Conservation (phyloP, 2,113 vertebrate genomes). For the Channa maculata region DNA sequence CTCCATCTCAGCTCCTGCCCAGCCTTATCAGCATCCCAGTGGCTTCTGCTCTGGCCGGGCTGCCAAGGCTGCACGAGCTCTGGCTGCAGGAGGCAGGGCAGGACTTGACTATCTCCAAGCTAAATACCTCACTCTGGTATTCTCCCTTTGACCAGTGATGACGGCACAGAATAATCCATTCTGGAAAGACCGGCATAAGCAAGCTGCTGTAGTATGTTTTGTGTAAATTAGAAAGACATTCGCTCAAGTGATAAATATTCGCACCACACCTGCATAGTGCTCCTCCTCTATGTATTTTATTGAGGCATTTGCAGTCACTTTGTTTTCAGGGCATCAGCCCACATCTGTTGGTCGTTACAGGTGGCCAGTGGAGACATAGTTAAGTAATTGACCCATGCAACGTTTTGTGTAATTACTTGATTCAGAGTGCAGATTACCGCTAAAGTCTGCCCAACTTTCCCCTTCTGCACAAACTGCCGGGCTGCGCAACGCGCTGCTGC, state of each 20-base stretch:
- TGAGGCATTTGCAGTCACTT: conserved; percentile 18
- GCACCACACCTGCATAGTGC: conserved; percentile 10
- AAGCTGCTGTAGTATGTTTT: conserved; percentile 26
- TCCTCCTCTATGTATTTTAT: conserved; percentile 1
- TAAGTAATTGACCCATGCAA: not conserved
- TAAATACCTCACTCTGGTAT: conserved; percentile 40
- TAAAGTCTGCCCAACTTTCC: conserved; percentile 68
- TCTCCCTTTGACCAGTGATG: conserved; percentile 46
- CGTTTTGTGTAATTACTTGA: not conserved
- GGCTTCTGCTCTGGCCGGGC: conserved; percentile 52
- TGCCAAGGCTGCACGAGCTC: conserved; percentile 53
- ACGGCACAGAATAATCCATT: conserved; percentile 30
- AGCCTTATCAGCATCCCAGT: conserved; percentile 68
- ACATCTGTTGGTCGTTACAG: conserved; percentile 44
- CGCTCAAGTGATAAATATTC: conserved; percentile 10
- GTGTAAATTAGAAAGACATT: conserved; percentile 20
- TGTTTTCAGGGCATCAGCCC: conserved; percentile 30
- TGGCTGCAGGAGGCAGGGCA: conserved; percentile 40
- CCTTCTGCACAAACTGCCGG: not conserved
- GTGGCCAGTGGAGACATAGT: conserved; percentile 20
- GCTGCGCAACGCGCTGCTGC: conserved; percentile 12
- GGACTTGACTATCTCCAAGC: conserved; percentile 40
- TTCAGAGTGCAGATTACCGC: not conserved
- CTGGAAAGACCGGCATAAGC: conserved; percentile 12
- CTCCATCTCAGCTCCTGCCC: conserved; percentile 55